Percentiles rank a stretch among this genome's conserved stretches.
Evolutionary conservation across 2,888 invertebrate species (phyloP).

Genomic region (Acanthococcus lagerstroemiae): DNA sequence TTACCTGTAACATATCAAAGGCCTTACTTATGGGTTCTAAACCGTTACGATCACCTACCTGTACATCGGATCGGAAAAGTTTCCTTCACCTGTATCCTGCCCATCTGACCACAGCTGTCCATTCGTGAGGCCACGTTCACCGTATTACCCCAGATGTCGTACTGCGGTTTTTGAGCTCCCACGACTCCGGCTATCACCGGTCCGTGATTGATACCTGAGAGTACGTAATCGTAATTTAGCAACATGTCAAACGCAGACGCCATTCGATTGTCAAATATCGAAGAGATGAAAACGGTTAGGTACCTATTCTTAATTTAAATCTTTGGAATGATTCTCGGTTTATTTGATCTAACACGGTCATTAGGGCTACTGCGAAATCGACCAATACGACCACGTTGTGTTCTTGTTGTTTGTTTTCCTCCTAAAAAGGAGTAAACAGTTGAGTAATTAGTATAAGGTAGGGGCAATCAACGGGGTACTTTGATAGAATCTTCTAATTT

Average conservation of each 20-base stretch:
- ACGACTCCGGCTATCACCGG: conserved; percentile 94
- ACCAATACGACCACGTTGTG: conserved; percentile 80
- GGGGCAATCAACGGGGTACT: too few relatives aligned
- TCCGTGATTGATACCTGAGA: conserved; percentile 70
- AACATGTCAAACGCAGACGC: too few relatives aligned
- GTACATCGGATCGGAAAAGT: neutral
- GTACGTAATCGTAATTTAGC: too few relatives aligned
- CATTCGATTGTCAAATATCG: too few relatives aligned
- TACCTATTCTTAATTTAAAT: conserved; percentile 87
- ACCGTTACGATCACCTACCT: neutral
- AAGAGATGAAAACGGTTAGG: neutral
- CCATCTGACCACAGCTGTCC: conserved; percentile 91
- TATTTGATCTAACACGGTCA: conserved; percentile 85
- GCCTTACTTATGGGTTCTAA: neutral
- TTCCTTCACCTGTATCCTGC: conserved; percentile 61
- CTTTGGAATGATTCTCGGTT: conserved; percentile 94
- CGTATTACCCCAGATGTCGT: conserved; percentile 98
- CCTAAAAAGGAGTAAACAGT: too few relatives aligned
- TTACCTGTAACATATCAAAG: conserved; percentile 48
- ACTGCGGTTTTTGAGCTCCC: conserved; percentile 94
- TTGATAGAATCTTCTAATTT: too few relatives aligned
- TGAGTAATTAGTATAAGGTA: too few relatives aligned
- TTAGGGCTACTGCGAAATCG: conserved; percentile 88
- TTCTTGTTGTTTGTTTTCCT: conserved; percentile 65
- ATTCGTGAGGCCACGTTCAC: conserved; percentile 95